These are phyloP conservation scores for Tetrapedia diversipes DNA, from an alignment of 2,888 invertebrate species.

Conservation along the genomic window DNA sequence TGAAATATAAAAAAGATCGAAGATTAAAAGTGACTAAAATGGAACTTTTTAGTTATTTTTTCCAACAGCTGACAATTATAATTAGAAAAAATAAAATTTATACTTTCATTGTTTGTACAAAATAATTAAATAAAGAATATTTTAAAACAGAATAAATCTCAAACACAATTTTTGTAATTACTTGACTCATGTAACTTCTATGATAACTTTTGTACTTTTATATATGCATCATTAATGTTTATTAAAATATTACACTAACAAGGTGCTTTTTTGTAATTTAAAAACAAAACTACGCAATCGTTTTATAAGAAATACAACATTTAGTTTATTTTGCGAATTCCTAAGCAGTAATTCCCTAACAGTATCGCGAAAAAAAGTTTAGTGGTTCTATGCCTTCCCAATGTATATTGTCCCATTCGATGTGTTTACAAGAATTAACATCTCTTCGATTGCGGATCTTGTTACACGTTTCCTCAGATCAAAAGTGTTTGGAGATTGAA, in stretches of 20 bases:
- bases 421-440: slow-evolving; percentile 69
- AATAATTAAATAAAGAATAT: background rate
- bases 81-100: slow-evolving; percentile 2
- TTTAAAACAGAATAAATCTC: background rate
- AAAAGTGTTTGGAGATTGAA: slow-evolving; percentile 15
- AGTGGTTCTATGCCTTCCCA: slow-evolving; percentile 65
- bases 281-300: slow-evolving; percentile 50
- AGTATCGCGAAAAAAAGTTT: slow-evolving; percentile 76
- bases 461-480: slow-evolving; percentile 75
- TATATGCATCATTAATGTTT: slow-evolving; percentile 8
- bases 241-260: slow-evolving; percentile 13
- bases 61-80: background rate
- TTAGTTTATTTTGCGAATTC: slow-evolving; percentile 80
- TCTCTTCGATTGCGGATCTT: slow-evolving; percentile 78
- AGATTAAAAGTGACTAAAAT: background rate
- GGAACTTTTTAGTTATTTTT: background rate
- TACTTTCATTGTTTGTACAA: slow-evolving; percentile 4
- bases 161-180: background rate
- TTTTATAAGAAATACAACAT: slow-evolving; percentile 81
- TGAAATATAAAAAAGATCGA: background rate
- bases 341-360: slow-evolving; percentile 82
- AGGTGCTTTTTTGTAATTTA: slow-evolving; percentile 42
- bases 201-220: slow-evolving; percentile 19
- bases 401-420: slow-evolving; percentile 67
- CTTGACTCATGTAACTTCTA: background rate